phyloP scores from a whole-genome alignment of 2,888 invertebrate species.

The Thymelicus sylvestris region DNA sequence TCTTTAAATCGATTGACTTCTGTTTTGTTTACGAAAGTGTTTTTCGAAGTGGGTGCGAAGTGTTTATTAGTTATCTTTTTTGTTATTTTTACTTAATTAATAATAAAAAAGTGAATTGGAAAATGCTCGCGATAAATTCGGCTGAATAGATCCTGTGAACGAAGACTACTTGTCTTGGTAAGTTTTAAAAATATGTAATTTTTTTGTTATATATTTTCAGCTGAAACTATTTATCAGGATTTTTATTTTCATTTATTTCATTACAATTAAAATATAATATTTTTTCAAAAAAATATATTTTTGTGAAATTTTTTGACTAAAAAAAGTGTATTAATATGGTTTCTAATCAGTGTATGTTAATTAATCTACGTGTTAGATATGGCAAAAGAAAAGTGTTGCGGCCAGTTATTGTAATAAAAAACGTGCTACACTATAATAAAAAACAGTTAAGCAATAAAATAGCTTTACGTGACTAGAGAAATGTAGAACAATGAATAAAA shows the following conservation, averaged over 20 bases:
- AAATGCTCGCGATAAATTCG: constrained; percentile 23
- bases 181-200: neutral
- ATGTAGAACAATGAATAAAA: neutral
- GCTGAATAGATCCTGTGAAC: constrained; percentile 8
- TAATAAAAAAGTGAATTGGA: constrained; percentile 20
- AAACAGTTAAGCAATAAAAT: neutral
- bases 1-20: constrained; percentile 15
- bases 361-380: neutral
- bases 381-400: neutral
- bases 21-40: constrained; percentile 14
- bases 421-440: neutral
- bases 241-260: too few species aligned
- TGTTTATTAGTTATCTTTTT: constrained; percentile 18
- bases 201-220: neutral
- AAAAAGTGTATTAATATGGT: too few species aligned
- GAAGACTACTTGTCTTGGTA: constrained; percentile 17
- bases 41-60: constrained; percentile 31
- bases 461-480: neutral
- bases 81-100: constrained; percentile 22
- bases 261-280: too few species aligned
- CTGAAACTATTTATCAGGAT: too few species aligned
- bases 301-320: too few species aligned
- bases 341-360: too few species aligned
- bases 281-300: too few species aligned
- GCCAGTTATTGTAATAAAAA: neutral